Evolutionary conservation across 92 coral and sea anemone genomes (phyloP).

Genomic region (Meandrina meandrites): DNA sequence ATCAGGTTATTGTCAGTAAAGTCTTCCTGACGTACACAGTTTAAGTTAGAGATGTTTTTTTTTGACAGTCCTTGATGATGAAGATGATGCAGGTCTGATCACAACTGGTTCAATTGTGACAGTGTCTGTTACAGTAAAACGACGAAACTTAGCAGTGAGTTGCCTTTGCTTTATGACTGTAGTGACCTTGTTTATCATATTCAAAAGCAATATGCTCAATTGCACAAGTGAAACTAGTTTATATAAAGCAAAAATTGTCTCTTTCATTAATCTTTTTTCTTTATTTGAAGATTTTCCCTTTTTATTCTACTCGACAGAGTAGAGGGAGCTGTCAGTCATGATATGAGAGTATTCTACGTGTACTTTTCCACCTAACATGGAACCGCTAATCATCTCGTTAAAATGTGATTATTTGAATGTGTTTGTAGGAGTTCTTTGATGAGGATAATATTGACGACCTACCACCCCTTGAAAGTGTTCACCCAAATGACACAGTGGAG

Average conservation of each 20-base stretch:
- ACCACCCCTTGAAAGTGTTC: constrained; percentile 44
- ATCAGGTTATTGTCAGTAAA: no score
- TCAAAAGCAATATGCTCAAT: no score
- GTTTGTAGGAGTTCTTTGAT: constrained; percentile 63
- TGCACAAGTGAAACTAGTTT: no score
- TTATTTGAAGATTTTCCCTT: no score
- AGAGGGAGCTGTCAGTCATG: no score
- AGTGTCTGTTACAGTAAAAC: constrained; percentile 72
- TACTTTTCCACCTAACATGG: neutral
- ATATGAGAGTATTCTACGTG: neutral
- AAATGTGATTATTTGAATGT: neutral
- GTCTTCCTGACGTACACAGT: neutral
- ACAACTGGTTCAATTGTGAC: constrained; percentile 95
- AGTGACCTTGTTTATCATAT: no score
- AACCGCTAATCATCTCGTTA: neutral
- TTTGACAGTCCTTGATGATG: constrained; percentile 89
- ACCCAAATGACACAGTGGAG: constrained; percentile 62
- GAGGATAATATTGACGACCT: constrained; percentile 48
- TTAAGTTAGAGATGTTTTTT: neutral
- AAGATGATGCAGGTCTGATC: constrained; percentile 82
- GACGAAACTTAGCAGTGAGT: constrained; percentile 78
- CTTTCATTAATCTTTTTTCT: no score
- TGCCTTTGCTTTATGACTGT: neutral
- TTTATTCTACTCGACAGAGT: no score
- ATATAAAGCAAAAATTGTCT: no score